A percentile compares a stretch with the other conserved stretches of the same genome.
phyloP scores from a whole-genome alignment of 2,888 invertebrate species.

The Dicyrtomina minuta region DNA sequence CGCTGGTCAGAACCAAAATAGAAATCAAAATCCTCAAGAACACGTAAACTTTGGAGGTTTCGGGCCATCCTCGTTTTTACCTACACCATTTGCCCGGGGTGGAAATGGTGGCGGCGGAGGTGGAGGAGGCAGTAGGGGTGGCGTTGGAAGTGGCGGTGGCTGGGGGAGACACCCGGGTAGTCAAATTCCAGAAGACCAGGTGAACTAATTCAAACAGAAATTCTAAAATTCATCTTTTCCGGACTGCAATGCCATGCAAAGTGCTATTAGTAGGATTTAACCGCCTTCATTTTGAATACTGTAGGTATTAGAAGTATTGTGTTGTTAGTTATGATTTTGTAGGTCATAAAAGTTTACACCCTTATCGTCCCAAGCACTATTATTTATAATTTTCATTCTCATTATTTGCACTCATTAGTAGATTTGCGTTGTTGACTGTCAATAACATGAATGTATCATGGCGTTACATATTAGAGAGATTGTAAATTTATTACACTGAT shows the following conservation, averaged over 20 bases:
- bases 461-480: no score
- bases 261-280: background rate
- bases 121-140: background rate
- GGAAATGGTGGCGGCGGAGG: constrained; percentile 7
- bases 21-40: background rate
- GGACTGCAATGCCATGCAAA: background rate
- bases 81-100: constrained; percentile 14
- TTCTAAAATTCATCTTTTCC: background rate
- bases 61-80: constrained; percentile 2
- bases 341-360: no score
- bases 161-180: constrained; percentile 1
- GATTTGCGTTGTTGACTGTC: no score
- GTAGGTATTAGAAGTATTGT: no score
- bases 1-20: background rate
- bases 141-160: no score
- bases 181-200: constrained; percentile 22
- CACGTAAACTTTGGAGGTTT: background rate
- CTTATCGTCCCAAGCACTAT: no score
- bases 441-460: no score
- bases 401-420: no score
- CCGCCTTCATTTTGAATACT: background rate
- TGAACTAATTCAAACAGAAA: constrained; percentile 22
- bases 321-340: no score
- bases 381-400: no score
- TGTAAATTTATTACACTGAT: no score